Conservation (phyloP, 2,113 vertebrate species). For the Hyperopisus bebe region DNA sequence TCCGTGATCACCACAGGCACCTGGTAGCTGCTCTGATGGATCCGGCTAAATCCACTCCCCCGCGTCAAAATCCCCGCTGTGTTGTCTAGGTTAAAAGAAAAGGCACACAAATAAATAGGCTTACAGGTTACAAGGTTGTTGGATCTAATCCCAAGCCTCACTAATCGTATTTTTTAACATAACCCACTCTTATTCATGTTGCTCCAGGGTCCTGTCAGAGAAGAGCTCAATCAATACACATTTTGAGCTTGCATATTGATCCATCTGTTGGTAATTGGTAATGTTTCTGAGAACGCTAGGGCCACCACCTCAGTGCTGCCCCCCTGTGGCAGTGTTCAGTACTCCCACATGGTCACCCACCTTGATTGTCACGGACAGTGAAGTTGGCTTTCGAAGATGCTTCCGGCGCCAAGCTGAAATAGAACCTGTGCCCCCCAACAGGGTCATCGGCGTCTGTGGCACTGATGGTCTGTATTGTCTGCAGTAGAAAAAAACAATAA, state of each 20-base stretch:
- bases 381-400: constrained; percentile 81
- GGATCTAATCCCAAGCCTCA: neutral
- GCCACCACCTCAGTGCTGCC: neutral
- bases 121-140: neutral
- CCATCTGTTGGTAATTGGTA: neutral
- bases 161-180: neutral
- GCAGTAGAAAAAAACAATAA: constrained; percentile 32
- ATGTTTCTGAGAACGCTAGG: neutral
- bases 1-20: constrained; percentile 89
- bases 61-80: constrained; percentile 84
- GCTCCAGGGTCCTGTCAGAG: neutral
- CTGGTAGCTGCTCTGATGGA: constrained; percentile 78
- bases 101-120: neutral
- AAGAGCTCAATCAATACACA: neutral
- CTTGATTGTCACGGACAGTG: constrained; percentile 88
- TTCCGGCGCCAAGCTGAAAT: constrained; percentile 77
- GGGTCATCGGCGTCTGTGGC: constrained; percentile 85
- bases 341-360: constrained; percentile 50
- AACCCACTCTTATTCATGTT: neutral
- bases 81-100: constrained; percentile 73
- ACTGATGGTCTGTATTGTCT: constrained; percentile 90
- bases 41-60: constrained; percentile 76
- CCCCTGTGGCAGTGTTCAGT: neutral
- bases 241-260: neutral
- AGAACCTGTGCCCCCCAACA: constrained; percentile 78